Evolutionary conservation across 2,888 invertebrate species (phyloP), one percentile per base, ranked within the genome.

Genomic region (Arrhopalites spinosus): DNA sequence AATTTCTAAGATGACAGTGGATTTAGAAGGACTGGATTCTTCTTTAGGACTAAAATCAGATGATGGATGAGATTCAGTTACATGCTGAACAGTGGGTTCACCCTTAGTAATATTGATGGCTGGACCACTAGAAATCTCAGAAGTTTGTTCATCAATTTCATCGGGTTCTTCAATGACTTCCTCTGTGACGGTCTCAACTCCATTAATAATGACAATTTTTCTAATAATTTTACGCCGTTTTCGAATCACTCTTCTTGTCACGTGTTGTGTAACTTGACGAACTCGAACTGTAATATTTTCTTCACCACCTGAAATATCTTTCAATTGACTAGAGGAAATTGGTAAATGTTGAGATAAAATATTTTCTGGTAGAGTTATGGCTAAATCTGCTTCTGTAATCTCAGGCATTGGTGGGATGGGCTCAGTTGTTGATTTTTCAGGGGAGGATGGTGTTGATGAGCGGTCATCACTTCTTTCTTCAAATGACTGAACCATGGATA

Each of bases 121-220:
- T 15, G 82, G 81, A 0, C 81, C 82, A 70, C 79, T 81, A 0
- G 80, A 78, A 29, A 80, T 70, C 61, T 81, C 78, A 27, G 76
- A 76, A 13, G 78, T 82, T 29, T 81, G 80, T 61, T 81, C 81
- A 68, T 92, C 91, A 3, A 92, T 87, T 84, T 91, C 90, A 83
- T 92, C 94, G 0, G 94, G 94, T 85, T 94, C 94, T 84, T 94
- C 94, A 61, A 94, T 88, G 0, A 94, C 86, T 86, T 94, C 94
- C 85, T 94, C 94, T 8, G 91, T 91, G 0, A 93, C 89, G 78
- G 91, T 91, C 86, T 94, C 94, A 86, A 93, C 92, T 0, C 94
- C 94, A 84, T 94, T 91, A 76, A 94, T 89, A 5, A 93, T 90
- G 0, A 91, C 91, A 1, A 92, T 89, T 80, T 91, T 90, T 73